Conservation (phyloP, 1,140 invertebrate genomes). For the Diorhabda carinulata region DNA sequence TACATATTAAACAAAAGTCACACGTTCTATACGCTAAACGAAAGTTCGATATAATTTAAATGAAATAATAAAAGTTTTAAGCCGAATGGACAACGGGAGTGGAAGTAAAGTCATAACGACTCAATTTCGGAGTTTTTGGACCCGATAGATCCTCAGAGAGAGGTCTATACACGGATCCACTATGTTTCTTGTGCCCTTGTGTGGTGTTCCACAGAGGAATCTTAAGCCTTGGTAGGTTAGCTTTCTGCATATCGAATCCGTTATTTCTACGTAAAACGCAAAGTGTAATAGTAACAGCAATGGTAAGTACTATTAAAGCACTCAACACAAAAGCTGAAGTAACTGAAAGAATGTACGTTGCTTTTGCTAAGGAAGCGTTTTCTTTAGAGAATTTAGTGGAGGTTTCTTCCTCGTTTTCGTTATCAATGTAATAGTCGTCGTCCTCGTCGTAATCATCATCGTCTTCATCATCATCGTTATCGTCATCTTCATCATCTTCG, state of each 20-base stretch:
- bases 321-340: conserved; percentile 49
- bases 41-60: too few relatives aligned
- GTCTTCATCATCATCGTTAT: conserved; percentile 40
- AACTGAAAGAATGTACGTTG: conserved; percentile 41
- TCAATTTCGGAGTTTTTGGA: conserved; percentile 33
- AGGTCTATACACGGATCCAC: conserved; percentile 43
- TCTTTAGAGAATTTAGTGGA: conserved; percentile 18
- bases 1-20: too few relatives aligned
- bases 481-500: conserved; percentile 38
- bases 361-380: conserved; percentile 27
- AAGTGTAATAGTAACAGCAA: conserved; percentile 36
- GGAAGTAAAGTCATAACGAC: conserved; percentile 33
- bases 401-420: conserved; percentile 33
- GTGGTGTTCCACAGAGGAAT: conserved; percentile 36
- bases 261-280: conserved; percentile 36
- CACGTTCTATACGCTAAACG: too few relatives aligned
- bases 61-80: not conserved
- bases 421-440: conserved; percentile 36
- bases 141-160: conserved; percentile 42
- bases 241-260: conserved; percentile 33
- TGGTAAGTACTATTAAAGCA: conserved; percentile 48
- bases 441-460: conserved; percentile 40
- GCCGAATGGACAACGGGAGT: conserved; percentile 28
- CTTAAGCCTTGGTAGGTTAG: conserved; percentile 40
- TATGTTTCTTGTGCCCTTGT: conserved; percentile 41